Conservation (phyloP, 1,140 invertebrate genomes). For the Pentalonia nigronervosa region DNA sequence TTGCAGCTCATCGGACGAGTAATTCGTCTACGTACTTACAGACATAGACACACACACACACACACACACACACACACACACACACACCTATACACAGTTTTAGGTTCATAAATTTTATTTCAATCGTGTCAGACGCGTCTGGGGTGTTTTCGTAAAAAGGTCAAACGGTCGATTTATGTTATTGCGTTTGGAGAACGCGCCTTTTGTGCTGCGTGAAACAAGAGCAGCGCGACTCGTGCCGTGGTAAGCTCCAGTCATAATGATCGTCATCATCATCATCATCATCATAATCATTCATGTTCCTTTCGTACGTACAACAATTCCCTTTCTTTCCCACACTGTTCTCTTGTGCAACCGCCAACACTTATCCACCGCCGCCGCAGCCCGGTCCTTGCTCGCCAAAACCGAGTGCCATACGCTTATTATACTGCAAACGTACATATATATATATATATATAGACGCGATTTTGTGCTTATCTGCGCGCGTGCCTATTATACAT, state of each 20-base stretch:
- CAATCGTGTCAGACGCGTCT: not conserved
- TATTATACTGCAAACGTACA: not conserved
- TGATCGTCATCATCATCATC: constrained; percentile 40
- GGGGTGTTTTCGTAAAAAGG: constrained; percentile 30
- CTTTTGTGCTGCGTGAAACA: constrained; percentile 43
- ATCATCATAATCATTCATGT: constrained; percentile 46
- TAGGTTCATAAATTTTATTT: not conserved
- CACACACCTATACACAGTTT: not conserved
- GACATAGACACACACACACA: not conserved
- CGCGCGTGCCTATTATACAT: not conserved
- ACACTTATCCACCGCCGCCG: constrained; percentile 16
- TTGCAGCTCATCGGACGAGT: not conserved
- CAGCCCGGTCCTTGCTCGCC: not conserved
- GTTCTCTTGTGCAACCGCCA: not conserved
- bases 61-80: not conserved
- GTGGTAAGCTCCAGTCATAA: constrained; percentile 30
- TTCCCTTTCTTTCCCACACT: not conserved
- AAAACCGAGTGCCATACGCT: not conserved
- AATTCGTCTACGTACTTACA: too few relatives aligned
- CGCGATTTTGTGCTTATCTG: not conserved
- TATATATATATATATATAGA: not conserved
- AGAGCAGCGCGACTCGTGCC: not conserved
- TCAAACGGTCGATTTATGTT: constrained; percentile 47
- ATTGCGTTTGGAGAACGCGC: constrained; percentile 26
- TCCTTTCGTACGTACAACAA: constrained; percentile 8